A percentile compares a stretch with the other conserved stretches of the same genome.
Evolutionary conservation across 2,113 vertebrate genomes (phyloP).

Genomic region (Poeciliopsis prolifica): DNA sequence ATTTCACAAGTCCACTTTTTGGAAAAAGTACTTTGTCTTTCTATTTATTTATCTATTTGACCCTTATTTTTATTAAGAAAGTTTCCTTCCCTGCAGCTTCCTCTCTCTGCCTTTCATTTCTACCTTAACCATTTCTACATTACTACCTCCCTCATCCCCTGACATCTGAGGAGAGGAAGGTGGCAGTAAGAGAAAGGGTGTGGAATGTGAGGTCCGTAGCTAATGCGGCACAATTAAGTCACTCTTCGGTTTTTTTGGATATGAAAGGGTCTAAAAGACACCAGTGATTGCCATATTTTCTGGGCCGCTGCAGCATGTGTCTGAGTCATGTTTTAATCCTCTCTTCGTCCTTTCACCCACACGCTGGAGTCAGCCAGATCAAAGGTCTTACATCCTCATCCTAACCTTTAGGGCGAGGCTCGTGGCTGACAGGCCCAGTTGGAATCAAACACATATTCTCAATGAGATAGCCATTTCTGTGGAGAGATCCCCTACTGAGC

Average conservation of each 20-base stretch:
- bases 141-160: slow-evolving; percentile 15
- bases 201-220: slow-evolving; percentile 1
- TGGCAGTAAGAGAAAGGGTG: slow-evolving; percentile 36
- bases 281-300: slow-evolving; percentile 35
- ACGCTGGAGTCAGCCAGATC: slow-evolving; percentile 46
- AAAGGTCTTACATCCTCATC: slow-evolving; percentile 55
- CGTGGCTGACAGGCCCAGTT: slow-evolving; percentile 35
- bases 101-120: neutral
- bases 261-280: slow-evolving; percentile 51
- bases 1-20: neutral
- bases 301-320: slow-evolving; percentile 33
- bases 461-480: slow-evolving; percentile 22
- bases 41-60: slow-evolving; percentile 16
- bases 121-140: slow-evolving; percentile 11
- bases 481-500: slow-evolving; percentile 40
- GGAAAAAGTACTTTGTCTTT: slow-evolving; percentile 9
- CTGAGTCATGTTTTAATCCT: slow-evolving; percentile 61
- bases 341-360: neutral
- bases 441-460: slow-evolving; percentile 42
- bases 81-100: slow-evolving; percentile 18
- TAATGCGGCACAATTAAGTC: slow-evolving; percentile 57
- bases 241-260: slow-evolving; percentile 41
- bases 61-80: slow-evolving; percentile 40
- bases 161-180: slow-evolving; percentile 37
- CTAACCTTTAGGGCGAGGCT: slow-evolving; percentile 30